Evolutionary conservation across 92 coral and sea anemone genomes (phyloP), one percentile per base, ranked within the genome.

Genomic region (Isaurus tuberculatus): DNA sequence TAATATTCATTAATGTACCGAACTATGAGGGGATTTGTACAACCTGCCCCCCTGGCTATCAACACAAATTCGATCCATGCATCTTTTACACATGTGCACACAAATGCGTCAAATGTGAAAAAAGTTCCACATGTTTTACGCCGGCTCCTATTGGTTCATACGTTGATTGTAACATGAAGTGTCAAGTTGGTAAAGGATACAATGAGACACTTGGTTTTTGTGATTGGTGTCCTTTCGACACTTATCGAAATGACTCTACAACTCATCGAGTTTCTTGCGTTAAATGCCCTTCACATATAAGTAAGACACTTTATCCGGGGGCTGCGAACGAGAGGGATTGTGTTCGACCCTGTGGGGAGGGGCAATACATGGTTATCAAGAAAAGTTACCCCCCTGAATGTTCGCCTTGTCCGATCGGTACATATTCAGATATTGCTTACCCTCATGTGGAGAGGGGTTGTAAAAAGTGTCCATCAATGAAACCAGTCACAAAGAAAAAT

Each of bases 101-200:
- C 44, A 58, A 14, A 20, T 77, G 82, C 36, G 70, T 20, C 34
- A 77, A 77, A n/a, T 77, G 82, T 57, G 42, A 40, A 57, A 34
- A 77, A 0, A 65, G 28, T 5, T 51, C 69, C 14, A 1, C 69
- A 1, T 77, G 82, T 58, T 57, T 28, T 60, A 42, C 68, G 13
- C 17, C 70, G 26, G 34, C 57, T 23, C 82, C 82, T 57, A 31
- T 8, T 22, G 82, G 49, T 25, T 58, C 82, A 14, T 77, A 77
- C 55, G 32, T 33, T 1, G 55, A 77, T 17, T 77, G 82, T 26
- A 58, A 77, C 34, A 77, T 77, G 82, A 77, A 23, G 43, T 77
- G 82, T n/a, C 82, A 69, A 15, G 68, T 77, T 11, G 82, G 82
- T n/a, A 77, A 32, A 32, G 82, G 82, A 11, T 77, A 77, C 65